Percentiles rank a stretch among this genome's conserved stretches.
Conservation (phyloP, 2,888 invertebrate genomes). For the Euproctis similis region DNA sequence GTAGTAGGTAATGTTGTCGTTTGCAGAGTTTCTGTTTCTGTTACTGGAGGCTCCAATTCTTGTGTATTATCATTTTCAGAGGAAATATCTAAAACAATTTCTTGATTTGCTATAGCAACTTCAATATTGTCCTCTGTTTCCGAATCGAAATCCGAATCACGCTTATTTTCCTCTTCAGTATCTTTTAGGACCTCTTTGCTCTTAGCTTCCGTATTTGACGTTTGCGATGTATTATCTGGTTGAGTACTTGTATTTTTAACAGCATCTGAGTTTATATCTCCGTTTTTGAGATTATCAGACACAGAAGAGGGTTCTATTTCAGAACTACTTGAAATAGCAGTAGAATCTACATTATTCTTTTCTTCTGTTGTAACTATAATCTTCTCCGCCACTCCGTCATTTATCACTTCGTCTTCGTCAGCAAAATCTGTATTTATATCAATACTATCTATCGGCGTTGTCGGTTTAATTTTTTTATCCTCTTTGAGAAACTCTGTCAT, state of each 20-base stretch:
- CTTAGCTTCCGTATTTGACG: neutral
- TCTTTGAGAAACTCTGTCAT: conserved; percentile 27
- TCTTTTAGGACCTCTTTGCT: conserved; percentile 1
- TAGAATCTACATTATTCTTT: conserved; percentile 9
- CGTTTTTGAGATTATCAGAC: neutral
- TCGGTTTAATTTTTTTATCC: conserved; percentile 6
- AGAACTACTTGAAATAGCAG: conserved; percentile 1
- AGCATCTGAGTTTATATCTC: conserved; percentile 2
- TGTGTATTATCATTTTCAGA: conserved; percentile 26
- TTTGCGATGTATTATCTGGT: conserved; percentile 3
- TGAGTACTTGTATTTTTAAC: neutral
- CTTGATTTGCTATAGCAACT: conserved; percentile 33
- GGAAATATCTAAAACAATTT: conserved; percentile 37
- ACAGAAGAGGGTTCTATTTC: neutral
- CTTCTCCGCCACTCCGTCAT: conserved; percentile 15
- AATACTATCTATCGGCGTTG: neutral
- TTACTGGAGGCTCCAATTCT: conserved; percentile 18
- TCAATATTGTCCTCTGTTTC: conserved; percentile 25
- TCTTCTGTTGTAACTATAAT: conserved; percentile 15
- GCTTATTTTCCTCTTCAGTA: conserved; percentile 1
- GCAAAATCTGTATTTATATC: neutral
- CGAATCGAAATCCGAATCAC: neutral
- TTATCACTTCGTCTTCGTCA: conserved; percentile 12
- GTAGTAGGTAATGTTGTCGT: conserved; percentile 34
- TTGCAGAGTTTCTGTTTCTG: conserved; percentile 20